Evolutionary conservation across 2,888 invertebrate species (phyloP), one percentile per base, ranked within the genome.

Genomic region (Ferrisia virgata): DNA sequence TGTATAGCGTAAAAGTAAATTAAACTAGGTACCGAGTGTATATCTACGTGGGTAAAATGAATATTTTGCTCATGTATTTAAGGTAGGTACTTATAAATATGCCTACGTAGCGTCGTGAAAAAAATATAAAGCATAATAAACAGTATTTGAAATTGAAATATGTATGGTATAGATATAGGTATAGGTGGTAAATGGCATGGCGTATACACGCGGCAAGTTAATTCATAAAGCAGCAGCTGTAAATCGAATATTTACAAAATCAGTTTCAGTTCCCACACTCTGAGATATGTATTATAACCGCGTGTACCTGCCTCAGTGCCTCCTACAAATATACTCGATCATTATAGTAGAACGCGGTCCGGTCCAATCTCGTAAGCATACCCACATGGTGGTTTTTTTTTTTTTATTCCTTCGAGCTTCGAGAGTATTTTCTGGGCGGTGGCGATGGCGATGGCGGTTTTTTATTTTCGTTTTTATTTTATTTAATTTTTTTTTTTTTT

Each of bases 261-360:
- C 72, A 76, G 72, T 76, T 76, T 76, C 72, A 76, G 72, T 76
- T 76, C 72, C 72, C 72, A 76, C 72, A 76, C 72, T 76, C 18
- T 53, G 53, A 53, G 36, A 76, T 31, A 76, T 64, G 36, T 31
- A 76, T 64, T 31, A 28, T 36, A 31, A n/a, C 18, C 36, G 4
- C 15, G 53, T 36, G 72, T 76, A 76, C 36, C 72, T 76, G 72
- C 33, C 72, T 36, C 72, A 18, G 25, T 76, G 72, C 33, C 72
- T 36, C 72, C 33, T 76, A 76, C 72, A 33, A 76, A 36, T 33
- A 8, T n/a, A 33, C 72, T 36, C 72, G 28, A 28, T 76, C 36
- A 33, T 76, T 76, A 53, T 53, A 53, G 53, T 53, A 36, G n/a
- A 25, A 3, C 72, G 72, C 72, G 11, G 36, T 13, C 53, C 53